A percentile compares a stretch with the other conserved stretches of the same genome.
Conservation (phyloP, 2,113 vertebrate species). For the Gadus chalcogrammus region DNA sequence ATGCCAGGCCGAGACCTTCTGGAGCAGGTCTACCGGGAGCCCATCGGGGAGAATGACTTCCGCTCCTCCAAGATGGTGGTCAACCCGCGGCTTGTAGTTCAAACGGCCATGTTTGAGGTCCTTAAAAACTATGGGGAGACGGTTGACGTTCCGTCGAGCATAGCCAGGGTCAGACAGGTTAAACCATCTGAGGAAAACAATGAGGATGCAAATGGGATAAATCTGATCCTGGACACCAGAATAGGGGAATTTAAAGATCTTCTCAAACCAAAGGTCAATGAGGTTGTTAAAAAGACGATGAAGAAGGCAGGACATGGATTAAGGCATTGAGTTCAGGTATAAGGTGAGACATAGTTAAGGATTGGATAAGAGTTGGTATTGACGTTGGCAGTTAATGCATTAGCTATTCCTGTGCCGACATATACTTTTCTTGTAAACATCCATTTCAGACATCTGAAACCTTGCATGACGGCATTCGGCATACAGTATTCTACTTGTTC, state of each 20-base stretch:
- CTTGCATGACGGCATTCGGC: too few relatives aligned
- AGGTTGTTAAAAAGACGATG: too few relatives aligned
- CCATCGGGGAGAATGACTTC: not conserved
- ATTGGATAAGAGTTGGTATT: too few relatives aligned
- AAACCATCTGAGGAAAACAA: not conserved
- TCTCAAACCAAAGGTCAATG: not conserved
- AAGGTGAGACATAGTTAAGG: too few relatives aligned
- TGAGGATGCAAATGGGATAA: not conserved
- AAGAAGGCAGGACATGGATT: too few relatives aligned
- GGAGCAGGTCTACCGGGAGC: conserved; percentile 32
- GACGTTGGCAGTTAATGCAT: too few relatives aligned
- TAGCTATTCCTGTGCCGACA: too few relatives aligned
- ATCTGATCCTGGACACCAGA: conserved; percentile 6
- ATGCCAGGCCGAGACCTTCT: conserved; percentile 23
- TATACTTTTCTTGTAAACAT: too few relatives aligned
- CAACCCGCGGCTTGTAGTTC: conserved; percentile 58
- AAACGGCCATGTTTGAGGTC: conserved; percentile 39
- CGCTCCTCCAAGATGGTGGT: conserved; percentile 63
- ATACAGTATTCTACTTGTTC: too few relatives aligned
- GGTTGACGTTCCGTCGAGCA: not conserved
- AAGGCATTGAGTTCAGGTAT: too few relatives aligned
- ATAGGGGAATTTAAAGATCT: conserved; percentile 3
- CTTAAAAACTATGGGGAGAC: conserved; percentile 3
- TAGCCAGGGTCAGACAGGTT: conserved; percentile 4
- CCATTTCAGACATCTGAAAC: too few relatives aligned